Evolutionary conservation across 2,797 vertebrate species (phyloP), one percentile per base, ranked within the genome.

Genomic region (Acomys russatus): DNA sequence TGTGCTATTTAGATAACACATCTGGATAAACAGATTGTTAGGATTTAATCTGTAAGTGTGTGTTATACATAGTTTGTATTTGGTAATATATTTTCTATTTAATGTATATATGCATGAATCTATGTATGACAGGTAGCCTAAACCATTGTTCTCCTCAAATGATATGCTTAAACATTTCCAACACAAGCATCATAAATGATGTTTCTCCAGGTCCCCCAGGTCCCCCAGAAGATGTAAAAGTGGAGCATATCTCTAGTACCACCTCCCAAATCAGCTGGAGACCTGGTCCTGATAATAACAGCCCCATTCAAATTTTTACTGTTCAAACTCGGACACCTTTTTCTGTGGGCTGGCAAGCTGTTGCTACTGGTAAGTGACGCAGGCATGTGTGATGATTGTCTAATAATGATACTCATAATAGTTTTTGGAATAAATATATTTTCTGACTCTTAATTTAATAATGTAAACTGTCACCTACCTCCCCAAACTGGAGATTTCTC

Each of bases 271-370:
- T 99, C 51, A 99, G 98, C 89, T 99, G 99, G 99, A 98, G 98
- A 92, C 97, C 99, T 35, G 99, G 99, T 77, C 92, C 95, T 84
- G 99, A 99, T 96, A 99, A 99, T 96, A 99, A 99, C 93, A 99
- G 99, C 90, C 99, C 99, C 44, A 97, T 99, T 95, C 99, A 99
- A 92, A 98, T 98, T 95, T 99, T 99, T 98, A 98, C 98, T 0
- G 38, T 99, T 74, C 99, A 99, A 98, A 99, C 97, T 17, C 98
- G 98, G 93, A 99, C 99, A 22, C 99, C 99, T 3, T 99, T 99
- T 98, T 99, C 99, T 15, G 98, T 99, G 23, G 99, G 99, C 91
- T 99, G 99, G 99, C 99, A 99, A 97, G 99, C 98, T 1, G 99
- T 99, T 85, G 98, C 98, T 86, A 99, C 99, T 98, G 99, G 99